Conservation (phyloP, 1,140 invertebrate genomes). For the Tachypleus tridentatus region DNA sequence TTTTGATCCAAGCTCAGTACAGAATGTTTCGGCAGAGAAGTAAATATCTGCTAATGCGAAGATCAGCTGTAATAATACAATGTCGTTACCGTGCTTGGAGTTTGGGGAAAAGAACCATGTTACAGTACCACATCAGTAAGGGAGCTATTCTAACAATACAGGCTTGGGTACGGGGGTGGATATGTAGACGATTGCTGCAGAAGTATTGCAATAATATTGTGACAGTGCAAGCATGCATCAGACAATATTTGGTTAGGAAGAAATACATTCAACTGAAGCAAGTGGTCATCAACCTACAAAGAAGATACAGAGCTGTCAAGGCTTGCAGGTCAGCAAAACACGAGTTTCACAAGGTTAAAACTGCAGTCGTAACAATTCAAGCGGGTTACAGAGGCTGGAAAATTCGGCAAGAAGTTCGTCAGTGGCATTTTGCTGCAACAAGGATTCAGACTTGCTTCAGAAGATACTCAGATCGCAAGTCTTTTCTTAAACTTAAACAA, state of each 20-base stretch:
- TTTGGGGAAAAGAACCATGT: not conserved
- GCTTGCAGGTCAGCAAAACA: too few relatives aligned
- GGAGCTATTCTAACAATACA: not conserved
- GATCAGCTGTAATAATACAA: too few relatives aligned
- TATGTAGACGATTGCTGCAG: too few relatives aligned
- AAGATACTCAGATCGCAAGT: slow-evolving; percentile 3
- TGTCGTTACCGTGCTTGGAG: too few relatives aligned
- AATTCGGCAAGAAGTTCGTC: not conserved
- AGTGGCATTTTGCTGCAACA: not conserved
- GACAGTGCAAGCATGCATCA: not conserved
- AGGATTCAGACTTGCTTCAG: not conserved
- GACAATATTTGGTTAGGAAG: not conserved
- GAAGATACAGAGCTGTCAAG: too few relatives aligned
- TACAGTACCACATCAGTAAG: not conserved
- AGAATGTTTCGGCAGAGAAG: not conserved
- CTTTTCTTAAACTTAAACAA: slow-evolving; percentile 17
- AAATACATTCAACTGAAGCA: not conserved
- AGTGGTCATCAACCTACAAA: too few relatives aligned
- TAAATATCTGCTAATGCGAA: not conserved
- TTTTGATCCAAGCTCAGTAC: slow-evolving; percentile 20
- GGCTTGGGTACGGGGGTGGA: not conserved
- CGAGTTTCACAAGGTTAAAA: not conserved
- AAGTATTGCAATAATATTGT: too few relatives aligned
- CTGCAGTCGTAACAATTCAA: not conserved
- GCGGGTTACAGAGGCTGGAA: not conserved